Percentiles rank a stretch among this genome's conserved stretches.
Evolutionary conservation across 2,888 invertebrate species (phyloP).

Genomic region (Pseudococcus jackbeardsleyi): DNA sequence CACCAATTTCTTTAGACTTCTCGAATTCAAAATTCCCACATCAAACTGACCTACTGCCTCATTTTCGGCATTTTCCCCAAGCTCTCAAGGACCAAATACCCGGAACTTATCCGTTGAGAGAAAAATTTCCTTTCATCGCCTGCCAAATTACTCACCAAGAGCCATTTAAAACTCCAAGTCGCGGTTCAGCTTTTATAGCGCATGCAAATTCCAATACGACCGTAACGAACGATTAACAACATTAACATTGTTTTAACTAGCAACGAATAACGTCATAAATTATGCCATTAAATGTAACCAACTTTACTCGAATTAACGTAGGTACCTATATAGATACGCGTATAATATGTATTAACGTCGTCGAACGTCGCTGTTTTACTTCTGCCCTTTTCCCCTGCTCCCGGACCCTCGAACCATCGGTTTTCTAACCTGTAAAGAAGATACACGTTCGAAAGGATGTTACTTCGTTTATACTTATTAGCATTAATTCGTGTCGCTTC

Average conservation of each 20-base stretch:
- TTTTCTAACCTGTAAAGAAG: not conserved
- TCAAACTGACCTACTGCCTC: no score
- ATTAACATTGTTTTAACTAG: constrained; percentile 44
- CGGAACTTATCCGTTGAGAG: not conserved
- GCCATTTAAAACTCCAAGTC: not conserved
- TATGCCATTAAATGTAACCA: constrained; percentile 45
- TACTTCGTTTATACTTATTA: not conserved
- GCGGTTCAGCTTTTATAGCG: constrained; percentile 1
- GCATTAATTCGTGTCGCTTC: not conserved
- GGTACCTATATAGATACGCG: constrained; percentile 11
- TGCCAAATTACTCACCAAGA: not conserved
- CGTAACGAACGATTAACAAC: constrained; percentile 50
- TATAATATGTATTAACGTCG: not conserved
- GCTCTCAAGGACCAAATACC: no score
- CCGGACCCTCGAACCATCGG: not conserved
- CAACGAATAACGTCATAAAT: constrained; percentile 42
- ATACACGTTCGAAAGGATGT: not conserved
- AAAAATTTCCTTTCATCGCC: not conserved
- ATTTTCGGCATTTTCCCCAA: no score
- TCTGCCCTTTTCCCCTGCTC: not conserved
- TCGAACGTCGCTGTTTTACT: not conserved
- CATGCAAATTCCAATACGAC: constrained; percentile 33
- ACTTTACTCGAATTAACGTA: constrained; percentile 42
- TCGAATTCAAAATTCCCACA: no score
- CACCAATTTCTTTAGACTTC: no score